These are phyloP conservation scores for Morus bassanus DNA, from an alignment of 2,797 vertebrate species.

Conservation along the genomic window DNA sequence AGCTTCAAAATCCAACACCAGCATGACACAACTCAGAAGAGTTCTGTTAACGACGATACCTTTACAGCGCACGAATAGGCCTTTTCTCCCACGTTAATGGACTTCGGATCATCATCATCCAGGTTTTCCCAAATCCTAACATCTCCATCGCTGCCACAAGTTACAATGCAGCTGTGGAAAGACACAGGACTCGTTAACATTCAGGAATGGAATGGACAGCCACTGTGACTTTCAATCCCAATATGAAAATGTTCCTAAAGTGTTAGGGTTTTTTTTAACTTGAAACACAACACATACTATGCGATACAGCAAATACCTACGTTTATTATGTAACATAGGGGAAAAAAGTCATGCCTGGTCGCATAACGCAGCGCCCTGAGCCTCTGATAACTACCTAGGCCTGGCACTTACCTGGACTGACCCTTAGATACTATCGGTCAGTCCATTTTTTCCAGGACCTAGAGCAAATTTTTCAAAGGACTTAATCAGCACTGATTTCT, in stretches of 20 bases:
- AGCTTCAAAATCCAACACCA: background rate
- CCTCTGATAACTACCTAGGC: background rate
- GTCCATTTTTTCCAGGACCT: background rate
- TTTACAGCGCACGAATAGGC: conserved; percentile 90
- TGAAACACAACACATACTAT: background rate
- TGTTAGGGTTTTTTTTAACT: background rate
- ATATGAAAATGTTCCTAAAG: background rate
- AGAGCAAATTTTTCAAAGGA: background rate
- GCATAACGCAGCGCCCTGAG: background rate
- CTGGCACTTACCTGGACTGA: background rate
- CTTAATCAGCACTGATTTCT: background rate
- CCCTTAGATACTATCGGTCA: background rate
- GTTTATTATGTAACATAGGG: background rate
- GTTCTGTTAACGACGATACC: conserved; percentile 62
- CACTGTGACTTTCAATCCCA: background rate
- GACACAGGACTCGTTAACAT: background rate
- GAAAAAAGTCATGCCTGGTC: background rate
- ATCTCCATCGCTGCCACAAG: conserved; percentile 94
- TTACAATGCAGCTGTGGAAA: conserved; percentile 86
- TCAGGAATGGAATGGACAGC: background rate
- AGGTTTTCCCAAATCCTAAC: conserved; percentile 94
- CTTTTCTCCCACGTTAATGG: conserved; percentile 93
- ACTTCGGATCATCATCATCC: conserved; percentile 95
- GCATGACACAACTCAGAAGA: background rate
- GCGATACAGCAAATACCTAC: background rate